These are phyloP conservation scores for Melanotaenia boesemani DNA, from an alignment of 2,797 vertebrate genomes.

Conservation along the genomic window DNA sequence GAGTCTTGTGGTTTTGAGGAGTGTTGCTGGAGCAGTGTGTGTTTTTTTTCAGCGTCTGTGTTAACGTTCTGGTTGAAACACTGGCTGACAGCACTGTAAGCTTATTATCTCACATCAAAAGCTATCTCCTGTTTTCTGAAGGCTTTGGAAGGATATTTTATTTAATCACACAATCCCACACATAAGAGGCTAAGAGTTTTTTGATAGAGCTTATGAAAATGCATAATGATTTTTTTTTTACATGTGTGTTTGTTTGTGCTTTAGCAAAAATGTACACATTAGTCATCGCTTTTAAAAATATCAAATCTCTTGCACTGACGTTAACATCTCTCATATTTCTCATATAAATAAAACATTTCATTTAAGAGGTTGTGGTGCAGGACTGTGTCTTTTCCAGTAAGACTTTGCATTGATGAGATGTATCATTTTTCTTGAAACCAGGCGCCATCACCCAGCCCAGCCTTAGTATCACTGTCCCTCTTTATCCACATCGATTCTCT, in stretches of 20 bases:
- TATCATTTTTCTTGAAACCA: conserved; percentile 2
- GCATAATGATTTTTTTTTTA: background rate
- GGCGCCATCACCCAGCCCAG: conserved; percentile 13
- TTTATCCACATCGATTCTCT: conserved; percentile 15
- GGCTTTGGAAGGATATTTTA: conserved; percentile 40
- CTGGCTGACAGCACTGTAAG: conserved; percentile 39
- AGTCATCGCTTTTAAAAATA: conserved; percentile 4
- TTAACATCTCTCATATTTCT: background rate
- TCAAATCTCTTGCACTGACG: background rate
- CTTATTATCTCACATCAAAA: conserved; percentile 57
- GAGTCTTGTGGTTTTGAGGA: conserved; percentile 40
- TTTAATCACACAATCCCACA: conserved; percentile 32
- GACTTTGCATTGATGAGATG: conserved; percentile 20
- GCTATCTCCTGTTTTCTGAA: conserved; percentile 38
- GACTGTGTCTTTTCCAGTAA: conserved; percentile 6
- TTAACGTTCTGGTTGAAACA: conserved; percentile 58
- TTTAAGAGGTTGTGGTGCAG: background rate
- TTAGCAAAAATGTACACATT: background rate
- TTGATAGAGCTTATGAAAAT: conserved; percentile 31
- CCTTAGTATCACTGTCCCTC: conserved; percentile 29
- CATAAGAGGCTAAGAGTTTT: conserved; percentile 15
- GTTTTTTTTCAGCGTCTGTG: conserved; percentile 27
- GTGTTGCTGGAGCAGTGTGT: conserved; percentile 30
- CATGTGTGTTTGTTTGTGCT: conserved; percentile 16
- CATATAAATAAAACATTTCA: background rate